phyloP scores from a whole-genome alignment of 2,888 invertebrate species.

The Merodon equestris region DNA sequence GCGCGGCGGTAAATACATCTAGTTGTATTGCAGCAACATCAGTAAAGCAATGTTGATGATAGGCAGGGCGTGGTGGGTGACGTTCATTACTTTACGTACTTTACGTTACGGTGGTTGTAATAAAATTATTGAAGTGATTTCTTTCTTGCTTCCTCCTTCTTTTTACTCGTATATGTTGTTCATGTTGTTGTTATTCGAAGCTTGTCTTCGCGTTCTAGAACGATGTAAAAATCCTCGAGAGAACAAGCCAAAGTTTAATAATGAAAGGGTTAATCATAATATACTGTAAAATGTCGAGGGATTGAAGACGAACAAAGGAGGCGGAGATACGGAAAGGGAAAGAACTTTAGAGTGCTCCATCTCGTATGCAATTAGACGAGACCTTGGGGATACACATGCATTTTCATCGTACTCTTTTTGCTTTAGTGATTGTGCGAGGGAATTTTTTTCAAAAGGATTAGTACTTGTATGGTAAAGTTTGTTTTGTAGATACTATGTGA shows the following conservation, averaged over 20 bases:
- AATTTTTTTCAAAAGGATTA: too few relatives aligned
- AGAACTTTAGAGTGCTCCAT: conserved; percentile 20
- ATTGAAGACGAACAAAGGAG: conserved; percentile 4
- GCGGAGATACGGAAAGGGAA: too few relatives aligned
- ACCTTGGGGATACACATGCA: conserved; percentile 22
- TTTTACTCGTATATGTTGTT: not conserved
- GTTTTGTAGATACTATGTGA: too few relatives aligned
- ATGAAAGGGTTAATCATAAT: conserved; percentile 48
- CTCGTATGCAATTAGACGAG: conserved; percentile 35
- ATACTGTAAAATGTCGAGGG: conserved; percentile 11
- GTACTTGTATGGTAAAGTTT: too few relatives aligned
- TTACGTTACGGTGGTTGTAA: conserved; percentile 47
- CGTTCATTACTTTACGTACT: conserved; percentile 64
- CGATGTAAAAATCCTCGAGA: conserved; percentile 1
- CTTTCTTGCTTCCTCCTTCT: conserved; percentile 11
- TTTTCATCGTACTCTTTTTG: too few relatives aligned
- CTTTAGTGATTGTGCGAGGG: too few relatives aligned
- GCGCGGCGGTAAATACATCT: conserved; percentile 28
- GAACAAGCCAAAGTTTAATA: conserved; percentile 28
- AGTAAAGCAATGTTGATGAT: too few relatives aligned
- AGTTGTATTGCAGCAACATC: too few relatives aligned
- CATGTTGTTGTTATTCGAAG: conserved; percentile 2
- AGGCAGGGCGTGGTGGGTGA: not conserved
- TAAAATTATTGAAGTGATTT: conserved; percentile 64
- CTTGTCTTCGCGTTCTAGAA: conserved; percentile 13